These are phyloP conservation scores for Drosophila murphyi DNA, from an alignment of 1,140 invertebrate genomes.

Conservation along the genomic window DNA sequence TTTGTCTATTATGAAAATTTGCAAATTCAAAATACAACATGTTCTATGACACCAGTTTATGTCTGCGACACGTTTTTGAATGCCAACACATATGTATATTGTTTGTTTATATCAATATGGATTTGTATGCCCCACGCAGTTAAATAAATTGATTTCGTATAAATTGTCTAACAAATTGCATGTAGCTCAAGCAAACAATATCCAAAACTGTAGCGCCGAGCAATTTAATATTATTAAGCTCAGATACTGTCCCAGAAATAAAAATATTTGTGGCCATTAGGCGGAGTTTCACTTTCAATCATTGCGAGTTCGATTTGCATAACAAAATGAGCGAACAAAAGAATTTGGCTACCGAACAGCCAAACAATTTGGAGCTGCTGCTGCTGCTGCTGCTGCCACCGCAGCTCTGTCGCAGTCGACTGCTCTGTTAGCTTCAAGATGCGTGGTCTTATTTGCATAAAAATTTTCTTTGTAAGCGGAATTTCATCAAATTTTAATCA, in stretches of 20 bases:
- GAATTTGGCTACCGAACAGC: slow-evolving; percentile 74
- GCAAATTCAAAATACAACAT: slow-evolving; percentile 43
- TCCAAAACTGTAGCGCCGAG: slow-evolving; percentile 39
- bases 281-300: slow-evolving; percentile 72
- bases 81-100: slow-evolving; percentile 28
- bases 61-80: slow-evolving; percentile 27
- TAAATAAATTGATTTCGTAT: slow-evolving; percentile 54
- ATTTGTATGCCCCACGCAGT: slow-evolving; percentile 49
- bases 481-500: slow-evolving; percentile 81
- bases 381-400: slow-evolving; percentile 41
- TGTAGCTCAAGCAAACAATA: slow-evolving; percentile 46
- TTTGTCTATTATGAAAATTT: slow-evolving; percentile 40
- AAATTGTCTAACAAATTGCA: slow-evolving; percentile 75
- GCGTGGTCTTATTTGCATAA: slow-evolving; percentile 63
- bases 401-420: slow-evolving; percentile 28
- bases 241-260: slow-evolving; percentile 54
- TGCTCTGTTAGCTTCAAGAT: slow-evolving; percentile 26
- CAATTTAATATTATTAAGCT: slow-evolving; percentile 80
- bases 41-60: slow-evolving; percentile 41
- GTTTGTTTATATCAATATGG: slow-evolving; percentile 42
- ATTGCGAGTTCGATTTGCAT: slow-evolving; percentile 61
- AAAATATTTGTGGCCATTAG: slow-evolving; percentile 44
- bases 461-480: slow-evolving; percentile 72
- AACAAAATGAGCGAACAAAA: slow-evolving; percentile 80
- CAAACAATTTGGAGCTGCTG: slow-evolving; percentile 75